Percentiles rank a stretch among this genome's conserved stretches.
These are phyloP conservation scores for Gortyna flavago DNA, from an alignment of 2,888 invertebrate genomes.

Conservation along the genomic window DNA sequence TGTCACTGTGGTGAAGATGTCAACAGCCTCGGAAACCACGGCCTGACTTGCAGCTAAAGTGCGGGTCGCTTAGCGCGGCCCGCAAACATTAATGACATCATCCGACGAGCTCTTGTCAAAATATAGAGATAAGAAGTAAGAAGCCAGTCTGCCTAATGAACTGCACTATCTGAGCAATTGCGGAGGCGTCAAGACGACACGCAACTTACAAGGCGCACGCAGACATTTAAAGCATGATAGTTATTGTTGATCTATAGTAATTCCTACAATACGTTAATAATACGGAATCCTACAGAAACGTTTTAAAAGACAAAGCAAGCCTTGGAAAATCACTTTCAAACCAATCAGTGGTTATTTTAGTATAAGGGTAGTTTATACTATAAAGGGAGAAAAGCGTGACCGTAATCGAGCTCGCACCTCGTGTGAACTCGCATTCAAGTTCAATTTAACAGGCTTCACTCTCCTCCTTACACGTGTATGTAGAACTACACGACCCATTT, in stretches of 20 bases:
- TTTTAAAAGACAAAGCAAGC: background rate
- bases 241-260: background rate
- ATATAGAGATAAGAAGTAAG: no score
- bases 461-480: background rate
- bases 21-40: no score
- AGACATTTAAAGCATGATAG: background rate
- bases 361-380: background rate
- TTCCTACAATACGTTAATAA: background rate
- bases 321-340: slow-evolving; percentile 3
- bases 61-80: no score
- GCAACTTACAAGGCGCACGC: background rate
- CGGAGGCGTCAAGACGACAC: background rate
- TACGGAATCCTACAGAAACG: background rate
- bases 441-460: slow-evolving; percentile 18
- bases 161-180: background rate
- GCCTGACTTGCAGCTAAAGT: no score
- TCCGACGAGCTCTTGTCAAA: no score
- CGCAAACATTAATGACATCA: no score
- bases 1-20: no score
- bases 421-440: background rate
- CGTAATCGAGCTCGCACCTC: background rate
- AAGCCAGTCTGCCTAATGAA: no score
- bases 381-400: background rate
- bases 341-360: slow-evolving; percentile 9
- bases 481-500: background rate